Base-by-base conservation (phyloP, 1,140 invertebrate genomes). In the Hetaerina americana region DNA sequence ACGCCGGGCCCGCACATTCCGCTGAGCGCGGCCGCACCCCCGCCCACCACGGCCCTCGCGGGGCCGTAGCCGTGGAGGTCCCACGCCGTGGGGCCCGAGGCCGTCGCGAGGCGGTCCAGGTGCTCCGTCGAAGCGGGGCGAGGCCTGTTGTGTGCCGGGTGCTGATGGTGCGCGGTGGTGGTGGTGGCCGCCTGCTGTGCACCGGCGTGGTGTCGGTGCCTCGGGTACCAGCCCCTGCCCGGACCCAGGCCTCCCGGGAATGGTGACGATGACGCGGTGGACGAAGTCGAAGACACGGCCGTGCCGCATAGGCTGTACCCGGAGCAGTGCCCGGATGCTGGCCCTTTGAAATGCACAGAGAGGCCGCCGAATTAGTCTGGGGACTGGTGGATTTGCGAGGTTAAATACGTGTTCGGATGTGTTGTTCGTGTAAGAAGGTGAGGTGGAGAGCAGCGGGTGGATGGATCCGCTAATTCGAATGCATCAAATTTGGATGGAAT, bases 191-290 rank as follows among this genome's bases (percentile, higher is more conserved):
- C 2, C 40, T 12, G 82, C 71, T 80, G 82, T 24, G 77, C 77
- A 27, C 81, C n/a, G 81, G 31, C 81, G 78, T 78, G 88, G 71
- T 86, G 83, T 69, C 88, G 80, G 75, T 90, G 89, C 73, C 88
- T 87, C 0, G 91, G 91, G 79, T 93, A 93, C 91, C 91, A 93
- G 72, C 91, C 91, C 66, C 91, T 83, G 27, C 90, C 90, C 0
- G 91, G 91, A 0, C 90, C 90, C 79, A 93, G 92, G 29, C 92
- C 90, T 5, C 91, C 90, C 10, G 91, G 92, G 82, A 92, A 91
- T 6, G 91, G 91, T 68, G 92, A 81, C 75, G 90, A 92, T 68
- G 73, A 77, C 18, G 68, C 22, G 31, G 74, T 26, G 25, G 67
- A 27, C 2, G 27, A 26, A 2, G 67, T 57, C 15, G 40, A 31